Conservation (phyloP, 2,888 invertebrate genomes). For the Drosophila kokeensis region DNA sequence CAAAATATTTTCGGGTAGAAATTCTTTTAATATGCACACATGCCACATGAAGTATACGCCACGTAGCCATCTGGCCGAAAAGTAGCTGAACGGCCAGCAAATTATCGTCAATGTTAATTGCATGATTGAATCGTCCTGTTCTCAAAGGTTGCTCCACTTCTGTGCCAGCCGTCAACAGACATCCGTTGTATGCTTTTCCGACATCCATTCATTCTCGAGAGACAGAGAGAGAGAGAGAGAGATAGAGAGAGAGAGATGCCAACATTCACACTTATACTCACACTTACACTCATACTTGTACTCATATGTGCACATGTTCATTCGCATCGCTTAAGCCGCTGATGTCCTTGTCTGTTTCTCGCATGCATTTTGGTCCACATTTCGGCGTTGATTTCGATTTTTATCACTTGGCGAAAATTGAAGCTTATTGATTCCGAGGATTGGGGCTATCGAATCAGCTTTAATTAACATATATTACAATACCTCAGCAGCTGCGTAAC, state of each 20-base stretch:
- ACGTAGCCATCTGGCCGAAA: slow-evolving; percentile 18
- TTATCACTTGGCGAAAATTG: slow-evolving; percentile 27
- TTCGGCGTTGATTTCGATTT: slow-evolving; percentile 30
- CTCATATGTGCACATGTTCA: slow-evolving; percentile 21
- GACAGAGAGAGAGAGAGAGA: too few species aligned
- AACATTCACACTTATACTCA: not conserved
- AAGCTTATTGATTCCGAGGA: slow-evolving; percentile 36
- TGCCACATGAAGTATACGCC: slow-evolving; percentile 39
- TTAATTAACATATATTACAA: slow-evolving; percentile 24
- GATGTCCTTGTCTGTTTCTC: slow-evolving; percentile 41
- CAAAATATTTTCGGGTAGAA: slow-evolving; percentile 30
- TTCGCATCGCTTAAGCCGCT: slow-evolving; percentile 18
- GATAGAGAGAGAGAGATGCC: not conserved
- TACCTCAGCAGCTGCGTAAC: slow-evolving; percentile 3
- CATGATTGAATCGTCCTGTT: slow-evolving; percentile 68
- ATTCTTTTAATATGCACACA: slow-evolving; percentile 30
- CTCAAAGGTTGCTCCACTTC: slow-evolving; percentile 38
- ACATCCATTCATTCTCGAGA: slow-evolving; percentile 27
- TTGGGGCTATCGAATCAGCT: slow-evolving; percentile 13
- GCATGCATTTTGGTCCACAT: slow-evolving; percentile 27
- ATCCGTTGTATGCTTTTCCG: slow-evolving; percentile 33
- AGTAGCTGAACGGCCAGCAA: slow-evolving; percentile 33
- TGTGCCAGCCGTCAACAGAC: slow-evolving; percentile 16
- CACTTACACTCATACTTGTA: not conserved
- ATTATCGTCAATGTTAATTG: slow-evolving; percentile 77